Evolutionary conservation across 2,113 vertebrate species (phyloP).

Genomic region (Trichechus manatus): DNA sequence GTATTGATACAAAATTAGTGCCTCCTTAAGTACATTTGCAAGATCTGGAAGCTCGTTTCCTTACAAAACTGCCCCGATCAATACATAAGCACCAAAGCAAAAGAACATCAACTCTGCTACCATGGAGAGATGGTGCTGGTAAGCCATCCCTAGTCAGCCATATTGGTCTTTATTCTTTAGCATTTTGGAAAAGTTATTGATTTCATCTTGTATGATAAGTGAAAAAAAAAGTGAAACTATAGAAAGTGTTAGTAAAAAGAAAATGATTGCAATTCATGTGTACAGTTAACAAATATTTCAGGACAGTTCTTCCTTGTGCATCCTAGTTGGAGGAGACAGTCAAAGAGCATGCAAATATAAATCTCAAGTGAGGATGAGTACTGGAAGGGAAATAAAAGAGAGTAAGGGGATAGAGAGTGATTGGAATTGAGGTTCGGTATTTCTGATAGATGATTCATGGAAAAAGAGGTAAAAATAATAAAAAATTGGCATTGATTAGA

Average conservation of each 20-base stretch:
- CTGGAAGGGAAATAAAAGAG: neutral
- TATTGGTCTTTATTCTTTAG: neutral
- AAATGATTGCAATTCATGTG: neutral
- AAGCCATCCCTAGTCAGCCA: neutral
- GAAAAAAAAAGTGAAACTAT: neutral
- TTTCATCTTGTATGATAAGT: neutral
- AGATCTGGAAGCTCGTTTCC: neutral
- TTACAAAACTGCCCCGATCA: neutral
- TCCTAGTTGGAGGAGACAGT: neutral
- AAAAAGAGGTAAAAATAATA: neutral
- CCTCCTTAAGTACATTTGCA: neutral
- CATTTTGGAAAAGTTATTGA: neutral
- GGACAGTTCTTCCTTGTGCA: neutral
- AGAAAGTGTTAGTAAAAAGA: neutral
- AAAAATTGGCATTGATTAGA: slow-evolving; percentile 18
- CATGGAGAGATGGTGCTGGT: neutral
- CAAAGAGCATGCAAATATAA: neutral
- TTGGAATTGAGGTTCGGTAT: neutral
- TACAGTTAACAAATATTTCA: neutral
- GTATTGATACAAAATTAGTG: neutral
- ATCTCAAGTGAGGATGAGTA: neutral
- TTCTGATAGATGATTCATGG: neutral
- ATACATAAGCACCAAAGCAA: neutral
- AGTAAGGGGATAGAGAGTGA: neutral
- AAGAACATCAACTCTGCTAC: neutral